These are phyloP conservation scores for Hydrophis major DNA, from an alignment of 2,797 vertebrate genomes.

Conservation along the genomic window DNA sequence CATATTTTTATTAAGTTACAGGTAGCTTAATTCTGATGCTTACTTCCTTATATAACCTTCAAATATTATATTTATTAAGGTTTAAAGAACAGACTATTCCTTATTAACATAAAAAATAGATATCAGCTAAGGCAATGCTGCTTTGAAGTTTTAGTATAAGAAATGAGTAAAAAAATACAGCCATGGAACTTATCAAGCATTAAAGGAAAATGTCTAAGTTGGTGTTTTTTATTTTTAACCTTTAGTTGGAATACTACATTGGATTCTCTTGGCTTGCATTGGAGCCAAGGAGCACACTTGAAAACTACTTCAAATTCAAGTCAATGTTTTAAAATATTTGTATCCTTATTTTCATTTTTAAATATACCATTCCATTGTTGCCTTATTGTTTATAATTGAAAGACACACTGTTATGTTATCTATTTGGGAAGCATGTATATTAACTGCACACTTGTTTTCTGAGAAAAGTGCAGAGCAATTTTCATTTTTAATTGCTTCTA, in stretches of 20 bases:
- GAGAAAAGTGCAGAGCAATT: conserved; percentile 68
- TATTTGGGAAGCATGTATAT: conserved; percentile 66
- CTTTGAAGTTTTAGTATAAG: not conserved
- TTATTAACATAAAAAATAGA: not conserved
- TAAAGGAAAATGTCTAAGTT: conserved; percentile 44
- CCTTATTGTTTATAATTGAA: conserved; percentile 51
- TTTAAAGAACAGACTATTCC: not conserved
- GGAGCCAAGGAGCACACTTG: not conserved
- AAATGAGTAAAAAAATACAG: not conserved
- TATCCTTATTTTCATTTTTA: conserved; percentile 46
- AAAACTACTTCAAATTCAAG: not conserved
- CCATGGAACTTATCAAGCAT: conserved; percentile 42
- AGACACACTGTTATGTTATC: conserved; percentile 54
- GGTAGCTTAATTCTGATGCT: not conserved
- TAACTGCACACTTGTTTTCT: conserved; percentile 68
- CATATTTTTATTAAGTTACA: not conserved
- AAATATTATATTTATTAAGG: not conserved
- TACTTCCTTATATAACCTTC: not conserved
- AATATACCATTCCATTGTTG: conserved; percentile 38
- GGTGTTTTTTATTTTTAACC: not conserved
- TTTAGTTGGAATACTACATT: conserved; percentile 23
- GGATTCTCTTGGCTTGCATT: not conserved
- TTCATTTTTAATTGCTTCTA: conserved; percentile 79
- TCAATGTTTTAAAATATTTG: conserved; percentile 4
- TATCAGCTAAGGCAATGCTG: not conserved